Evolutionary conservation across 2,888 invertebrate genomes (phyloP).

Genomic region (Lasius platythorax): DNA sequence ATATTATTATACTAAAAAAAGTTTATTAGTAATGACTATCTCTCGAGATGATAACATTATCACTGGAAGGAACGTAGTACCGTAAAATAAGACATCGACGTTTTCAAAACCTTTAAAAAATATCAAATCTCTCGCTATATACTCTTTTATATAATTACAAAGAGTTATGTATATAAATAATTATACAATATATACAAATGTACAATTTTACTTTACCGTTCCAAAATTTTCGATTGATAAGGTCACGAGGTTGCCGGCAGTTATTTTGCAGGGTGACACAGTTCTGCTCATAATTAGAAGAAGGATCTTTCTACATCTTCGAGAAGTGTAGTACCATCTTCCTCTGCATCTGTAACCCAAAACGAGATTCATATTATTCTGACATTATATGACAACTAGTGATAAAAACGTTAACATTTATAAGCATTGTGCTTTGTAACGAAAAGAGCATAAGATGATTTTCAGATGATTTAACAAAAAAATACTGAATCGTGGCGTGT

Average conservation of each 20-base stretch:
- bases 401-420: background rate
- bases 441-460: too few relatives aligned
- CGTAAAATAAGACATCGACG: too few relatives aligned
- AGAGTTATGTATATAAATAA: background rate
- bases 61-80: too few relatives aligned
- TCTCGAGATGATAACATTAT: too few relatives aligned
- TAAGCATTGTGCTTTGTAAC: background rate
- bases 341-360: constrained; percentile 6
- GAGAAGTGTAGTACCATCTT: constrained; percentile 28
- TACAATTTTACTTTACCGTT: constrained; percentile 25
- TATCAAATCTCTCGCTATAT: background rate
- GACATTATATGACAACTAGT: background rate
- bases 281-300: constrained; percentile 32
- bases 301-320: constrained; percentile 31
- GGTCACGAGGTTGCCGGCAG: constrained; percentile 30
- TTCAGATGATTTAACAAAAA: background rate
- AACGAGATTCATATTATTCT: background rate
- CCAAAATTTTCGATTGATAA: constrained; percentile 32
- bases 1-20: too few relatives aligned
- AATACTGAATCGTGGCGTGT: background rate
- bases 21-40: too few relatives aligned
- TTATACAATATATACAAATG: background rate
- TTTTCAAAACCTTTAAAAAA: constrained; percentile 12
- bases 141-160: background rate
- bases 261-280: constrained; percentile 19